Evolutionary conservation across 2,888 invertebrate species (phyloP).

Genomic region (Nysson spinosus): DNA sequence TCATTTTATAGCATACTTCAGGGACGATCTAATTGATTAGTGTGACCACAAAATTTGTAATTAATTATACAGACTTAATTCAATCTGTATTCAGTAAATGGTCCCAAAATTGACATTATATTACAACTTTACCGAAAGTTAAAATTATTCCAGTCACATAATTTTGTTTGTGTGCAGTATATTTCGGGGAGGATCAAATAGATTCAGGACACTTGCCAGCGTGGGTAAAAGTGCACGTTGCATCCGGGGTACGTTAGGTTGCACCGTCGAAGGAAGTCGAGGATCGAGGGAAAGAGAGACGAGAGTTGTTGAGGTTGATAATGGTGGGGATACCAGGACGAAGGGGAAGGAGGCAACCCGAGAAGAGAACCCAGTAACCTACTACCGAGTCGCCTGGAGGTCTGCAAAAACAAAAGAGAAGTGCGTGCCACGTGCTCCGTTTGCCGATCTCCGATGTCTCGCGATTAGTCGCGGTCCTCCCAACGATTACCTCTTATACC

Average conservation of each 20-base stretch:
- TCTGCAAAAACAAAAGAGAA: constrained; percentile 76
- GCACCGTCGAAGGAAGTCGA: constrained; percentile 40
- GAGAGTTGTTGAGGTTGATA: constrained; percentile 49
- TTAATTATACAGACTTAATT: no score
- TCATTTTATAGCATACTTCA: no score
- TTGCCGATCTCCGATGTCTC: constrained; percentile 53
- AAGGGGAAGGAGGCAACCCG: constrained; percentile 63
- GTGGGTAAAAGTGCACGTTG: constrained; percentile 41
- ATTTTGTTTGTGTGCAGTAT: no score
- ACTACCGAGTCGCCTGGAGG: constrained; percentile 71
- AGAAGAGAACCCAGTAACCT: constrained; percentile 74
- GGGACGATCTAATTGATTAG: no score
- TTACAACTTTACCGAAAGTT: no score
- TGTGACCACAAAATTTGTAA: no score
- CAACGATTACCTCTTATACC: constrained; percentile 36
- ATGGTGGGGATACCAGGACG: constrained; percentile 61
- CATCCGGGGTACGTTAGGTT: constrained; percentile 44
- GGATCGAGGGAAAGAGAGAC: constrained; percentile 54
- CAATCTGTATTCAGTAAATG: no score
- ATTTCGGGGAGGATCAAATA: no score
- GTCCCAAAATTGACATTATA: no score
- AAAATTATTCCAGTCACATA: no score
- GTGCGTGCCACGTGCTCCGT: constrained; percentile 69
- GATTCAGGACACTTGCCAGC: no score
- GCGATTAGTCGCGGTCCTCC: constrained; percentile 51